Percentiles rank a stretch among this genome's conserved stretches.
Conservation (phyloP, 2,797 vertebrate genomes). For the Thamnophis elegans region DNA sequence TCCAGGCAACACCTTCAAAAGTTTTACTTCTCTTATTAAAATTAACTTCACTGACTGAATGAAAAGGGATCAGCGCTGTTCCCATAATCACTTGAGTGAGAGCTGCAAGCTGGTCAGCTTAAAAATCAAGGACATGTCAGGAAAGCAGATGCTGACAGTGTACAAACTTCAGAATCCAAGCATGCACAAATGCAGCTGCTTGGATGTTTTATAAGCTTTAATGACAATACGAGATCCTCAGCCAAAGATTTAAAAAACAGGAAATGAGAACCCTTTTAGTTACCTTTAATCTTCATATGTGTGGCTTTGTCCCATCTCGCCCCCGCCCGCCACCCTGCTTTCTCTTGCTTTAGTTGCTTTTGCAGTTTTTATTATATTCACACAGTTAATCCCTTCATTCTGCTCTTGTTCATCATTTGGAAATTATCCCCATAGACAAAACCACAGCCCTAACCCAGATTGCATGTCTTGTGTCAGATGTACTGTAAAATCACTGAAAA, state of each 20-base stretch:
- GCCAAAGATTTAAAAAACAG: slow-evolving; percentile 57
- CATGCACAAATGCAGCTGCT: slow-evolving; percentile 45
- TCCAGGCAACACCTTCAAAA: slow-evolving; percentile 28
- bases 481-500: slow-evolving; percentile 70
- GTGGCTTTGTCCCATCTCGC: slow-evolving; percentile 17
- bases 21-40: slow-evolving; percentile 41
- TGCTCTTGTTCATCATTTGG: slow-evolving; percentile 59
- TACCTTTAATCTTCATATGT: slow-evolving; percentile 81
- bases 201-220: slow-evolving; percentile 41
- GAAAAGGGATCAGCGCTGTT: slow-evolving; percentile 43
- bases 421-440: slow-evolving; percentile 65
- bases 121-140: slow-evolving; percentile 32
- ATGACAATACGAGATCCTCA: slow-evolving; percentile 58
- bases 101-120: slow-evolving; percentile 33
- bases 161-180: slow-evolving; percentile 1
- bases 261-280: slow-evolving; percentile 67
- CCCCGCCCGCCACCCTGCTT: slow-evolving; percentile 54
- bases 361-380: slow-evolving; percentile 67
- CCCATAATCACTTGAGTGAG: slow-evolving; percentile 11
- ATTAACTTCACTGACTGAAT: slow-evolving; percentile 60
- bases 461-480: slow-evolving; percentile 75
- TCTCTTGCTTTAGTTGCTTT: slow-evolving; percentile 70
- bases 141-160: slow-evolving; percentile 1
- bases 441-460: slow-evolving; percentile 77
- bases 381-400: slow-evolving; percentile 69